Percentiles rank a stretch among this genome's conserved stretches.
These are phyloP conservation scores for Simalia tracyae DNA, from an alignment of 2,797 vertebrate species.

Conservation along the genomic window DNA sequence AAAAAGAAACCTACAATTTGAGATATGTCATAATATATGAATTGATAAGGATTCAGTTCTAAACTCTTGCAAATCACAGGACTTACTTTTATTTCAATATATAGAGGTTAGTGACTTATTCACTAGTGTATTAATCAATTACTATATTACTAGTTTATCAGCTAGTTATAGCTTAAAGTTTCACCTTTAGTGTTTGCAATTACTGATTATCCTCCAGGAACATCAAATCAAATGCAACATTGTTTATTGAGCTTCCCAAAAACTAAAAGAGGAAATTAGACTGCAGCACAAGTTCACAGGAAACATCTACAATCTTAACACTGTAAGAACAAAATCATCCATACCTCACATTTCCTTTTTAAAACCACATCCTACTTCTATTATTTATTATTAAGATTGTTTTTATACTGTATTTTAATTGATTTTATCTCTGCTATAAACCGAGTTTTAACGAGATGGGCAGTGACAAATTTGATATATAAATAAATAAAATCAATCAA, in stretches of 20 bases:
- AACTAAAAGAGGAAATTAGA: not conserved
- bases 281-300: not conserved
- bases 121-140: not conserved
- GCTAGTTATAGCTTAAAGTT: too few relatives aligned
- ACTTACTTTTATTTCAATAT: not conserved
- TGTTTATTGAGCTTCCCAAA: not conserved
- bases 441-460: too few relatives aligned
- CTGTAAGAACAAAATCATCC: not conserved
- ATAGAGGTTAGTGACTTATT: not conserved
- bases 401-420: too few relatives aligned
- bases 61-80: not conserved
- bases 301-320: not conserved
- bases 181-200: not conserved
- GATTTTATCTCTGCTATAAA: too few relatives aligned
- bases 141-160: not conserved
- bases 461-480: too few relatives aligned
- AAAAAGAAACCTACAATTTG: not conserved
- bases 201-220: not conserved
- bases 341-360: not conserved
- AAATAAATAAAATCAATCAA: too few relatives aligned
- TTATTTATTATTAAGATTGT: too few relatives aligned
- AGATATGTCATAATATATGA: not conserved
- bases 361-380: not conserved
- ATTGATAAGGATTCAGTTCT: not conserved
- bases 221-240: too few relatives aligned